Evolutionary conservation across 2,888 invertebrate species (phyloP), one percentile per base, ranked within the genome.

Genomic region (Nomada lathburiana): DNA sequence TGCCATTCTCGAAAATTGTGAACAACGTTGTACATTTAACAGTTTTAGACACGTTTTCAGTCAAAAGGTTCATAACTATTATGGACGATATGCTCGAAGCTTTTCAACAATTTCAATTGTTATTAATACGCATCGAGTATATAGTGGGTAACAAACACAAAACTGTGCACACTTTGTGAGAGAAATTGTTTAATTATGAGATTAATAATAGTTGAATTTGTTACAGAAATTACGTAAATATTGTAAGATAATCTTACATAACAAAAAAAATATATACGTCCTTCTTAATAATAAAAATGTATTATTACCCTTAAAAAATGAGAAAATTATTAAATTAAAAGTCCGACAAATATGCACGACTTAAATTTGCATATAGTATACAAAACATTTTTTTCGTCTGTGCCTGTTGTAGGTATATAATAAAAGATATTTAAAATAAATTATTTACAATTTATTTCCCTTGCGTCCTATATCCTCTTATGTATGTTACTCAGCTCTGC

Each of bases 1-100:
- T 97, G 74, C 97, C 97, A 0, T 75, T 80, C 2, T 62, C 88
- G 20, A 94, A 95, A 63, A 94, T 96, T 57, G 95, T 95, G 26
- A 92, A 92, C 1, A 91, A 92, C 23, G 92, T 93, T 79, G 83
- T 90, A 62, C 85, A 80, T 83, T 80, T 80, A 84, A 86, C 85
- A 47, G 79, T 75, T 76, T 81, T 84, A 65, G 90, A 86, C 82
- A 82, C 81, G 44, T 87, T 88, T 84, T 83, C 85, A 50, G 87
- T 86, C 55, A 86, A 89, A 73, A 85, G 93, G 87, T 86, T 93
- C 85, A 90, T 93, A 88, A 89, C 94, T 91, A 89, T 94, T 90
- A 84, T 89, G 78, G 91, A 94, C 75, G 90, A 94, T 77, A 89
- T 95, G 71, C 91, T 94, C 16, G 93, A 94, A 16, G 93, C 94